Evolutionary conservation across 1,140 invertebrate species (phyloP), one percentile per base, ranked within the genome.

Genomic region (Rhagoletis zephyria): DNA sequence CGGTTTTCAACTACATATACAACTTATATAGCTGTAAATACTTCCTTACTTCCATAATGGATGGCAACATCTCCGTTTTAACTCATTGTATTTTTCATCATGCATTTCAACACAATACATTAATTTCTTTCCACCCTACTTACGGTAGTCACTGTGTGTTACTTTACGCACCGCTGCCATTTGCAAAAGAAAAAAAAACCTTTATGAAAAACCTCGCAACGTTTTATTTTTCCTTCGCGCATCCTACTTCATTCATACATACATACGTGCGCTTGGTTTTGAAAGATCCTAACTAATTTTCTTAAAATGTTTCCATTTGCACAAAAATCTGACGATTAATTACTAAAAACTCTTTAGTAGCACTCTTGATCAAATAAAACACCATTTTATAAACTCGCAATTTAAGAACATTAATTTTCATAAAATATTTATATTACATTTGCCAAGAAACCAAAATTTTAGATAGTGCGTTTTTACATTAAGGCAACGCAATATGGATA

Each of bases 91-190:
- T 14, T 4, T 14, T n/a, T 63, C 12, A 14, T 7, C 12, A 14
- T 3, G 6, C 45, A 14, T 74, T 45, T 16, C 45, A 42, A 14
- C 48, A 74, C 3, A 74, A n/a, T 48, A 14, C 45, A 74, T 48
- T 74, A 40, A 74, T 48, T 16, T 14, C n/a, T 42, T 74, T 74
- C 70, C 70, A 74, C 70, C 30, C 70, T 74, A 74, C 70, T 74
- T 45, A 0, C 45, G 42, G 2, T 42, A 51, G 42, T 14, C 16
- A 51, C 48, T 74, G 48, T 45, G 42, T 48, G 70, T 74, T 74
- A 74, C 48, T 74, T 74, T n/a, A 74, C 70, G 70, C 70, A 74
- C 45, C 4, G 70, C 6, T 74, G 40, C 70, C 45, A 74, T 74
- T 74, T 74, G 19, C 16, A 74, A 74, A 30, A 30, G 19, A n/a